These are phyloP conservation scores for Amphipyra berbera DNA, from an alignment of 2,888 invertebrate genomes.

Conservation along the genomic window DNA sequence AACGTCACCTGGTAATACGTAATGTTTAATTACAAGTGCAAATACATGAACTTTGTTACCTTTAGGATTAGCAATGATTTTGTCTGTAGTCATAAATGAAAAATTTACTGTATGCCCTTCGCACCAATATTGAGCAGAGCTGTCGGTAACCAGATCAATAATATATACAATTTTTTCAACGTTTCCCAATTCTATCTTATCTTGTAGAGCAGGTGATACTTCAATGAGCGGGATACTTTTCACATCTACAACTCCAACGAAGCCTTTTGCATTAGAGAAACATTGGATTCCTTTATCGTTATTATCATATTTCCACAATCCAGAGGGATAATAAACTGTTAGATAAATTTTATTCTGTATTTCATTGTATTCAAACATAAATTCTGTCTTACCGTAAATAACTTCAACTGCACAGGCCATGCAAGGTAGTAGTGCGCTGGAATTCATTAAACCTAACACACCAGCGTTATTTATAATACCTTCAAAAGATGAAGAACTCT, in stretches of 20 bases:
- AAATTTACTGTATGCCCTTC: constrained; percentile 89
- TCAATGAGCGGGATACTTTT: constrained; percentile 72
- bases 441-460: constrained; percentile 66
- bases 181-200: constrained; percentile 27
- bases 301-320: constrained; percentile 85
- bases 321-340: constrained; percentile 89
- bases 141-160: constrained; percentile 85
- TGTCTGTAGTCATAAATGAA: constrained; percentile 83
- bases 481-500: constrained; percentile 46
- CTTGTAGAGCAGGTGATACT: constrained; percentile 35
- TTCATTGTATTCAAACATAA: constrained; percentile 76
- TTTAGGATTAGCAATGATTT: constrained; percentile 85
- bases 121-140: constrained; percentile 92
- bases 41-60: constrained; percentile 79
- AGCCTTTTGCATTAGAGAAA: constrained; percentile 90
- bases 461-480: constrained; percentile 77
- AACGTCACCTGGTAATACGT: constrained; percentile 60
- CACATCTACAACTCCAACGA: constrained; percentile 83
- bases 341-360: constrained; percentile 78
- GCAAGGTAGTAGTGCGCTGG: constrained; percentile 68
- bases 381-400: constrained; percentile 71
- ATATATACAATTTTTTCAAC: constrained; percentile 84
- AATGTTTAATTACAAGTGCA: constrained; percentile 74
- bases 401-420: constrained; percentile 82
- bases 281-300: constrained; percentile 89